Base-by-base conservation (phyloP, 1,140 invertebrate genomes). In the Ruditapes philippinarum region DNA sequence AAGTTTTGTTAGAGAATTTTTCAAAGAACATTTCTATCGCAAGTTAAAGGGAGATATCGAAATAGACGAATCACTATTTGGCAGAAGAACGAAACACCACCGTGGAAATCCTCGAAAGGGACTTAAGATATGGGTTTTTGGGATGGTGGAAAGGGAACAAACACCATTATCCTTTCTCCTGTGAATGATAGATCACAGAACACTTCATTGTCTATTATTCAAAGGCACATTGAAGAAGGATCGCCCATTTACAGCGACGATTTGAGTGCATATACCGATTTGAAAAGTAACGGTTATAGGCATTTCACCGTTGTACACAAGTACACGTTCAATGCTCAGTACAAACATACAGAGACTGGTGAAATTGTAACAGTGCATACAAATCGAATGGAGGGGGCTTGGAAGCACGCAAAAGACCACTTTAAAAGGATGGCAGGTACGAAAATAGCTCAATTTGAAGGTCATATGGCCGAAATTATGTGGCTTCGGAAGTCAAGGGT, bases 381-480 rank as follows among this genome's bases (percentile, higher is more conserved):
- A 31, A 68, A 68, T n/a, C 31, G 4, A 19, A 68, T 68, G 1
- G n/a, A n/a, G n/a, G 65, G 65, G 31, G 65, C 65, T 2, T 68
- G 65, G 36, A 36, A 68, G 22, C 65, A 68, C n/a, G 65, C 65
- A 4, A 68, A 36, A 22, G 65, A 68, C 33, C 36, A 68, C 33
- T 68, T 68, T 28, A 11, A 22, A n/a, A 11, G 65, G 3, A 36
- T 36, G 31, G 12, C 28, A 31, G 36, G 65, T 31, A 62, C 57
- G 1, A 62, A 62, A 28, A 4, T 14, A 5, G 14, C 5, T 28
- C 57, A 62, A 4, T 62, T 4, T 5, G 65, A 68, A 68, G 65
- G 65, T 4, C 65, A 68, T 68, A 68, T 68, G 65, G 65, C 65
- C 1, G 65, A 68, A 36, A 22, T 68, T n/a, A n/a, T n/a, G n/a